Base-by-base conservation (phyloP, 2,113 vertebrate genomes). In the Gulo gulo region DNA sequence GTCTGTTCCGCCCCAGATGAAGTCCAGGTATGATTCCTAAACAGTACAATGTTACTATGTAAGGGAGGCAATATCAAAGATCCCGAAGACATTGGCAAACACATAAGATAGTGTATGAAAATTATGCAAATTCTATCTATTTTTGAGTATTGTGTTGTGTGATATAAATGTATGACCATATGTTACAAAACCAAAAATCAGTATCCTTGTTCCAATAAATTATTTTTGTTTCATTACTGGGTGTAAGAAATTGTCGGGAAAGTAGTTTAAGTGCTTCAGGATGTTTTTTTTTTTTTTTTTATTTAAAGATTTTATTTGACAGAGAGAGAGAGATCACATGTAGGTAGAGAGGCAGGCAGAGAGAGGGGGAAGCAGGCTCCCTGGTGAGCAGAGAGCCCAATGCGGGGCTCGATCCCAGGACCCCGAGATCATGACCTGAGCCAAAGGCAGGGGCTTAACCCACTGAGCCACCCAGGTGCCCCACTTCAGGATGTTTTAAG, bases 111-210 rank as follows among this genome's bases (percentile, higher is more conserved):
- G 1, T 45, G 45, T 88, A 45, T 90, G 71, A 45, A 97, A 96
- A 92, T 94, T 96, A 76, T 84, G 5, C 39, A 96, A 95, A 26
- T 95, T 97, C 57, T 57, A 57, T 84, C 47, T 96, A 88, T 94
- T 97, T 94, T 97, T 92, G 97, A 97, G 45, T 92, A 73, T 95
- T 92, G 36, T 92, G 81, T 95, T 92, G 34, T 83, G 55, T 87
- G 47, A 69, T 87, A 83, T 92, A 94, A 97, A 85, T 90, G 26
- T 69, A 89, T 90, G 79, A 84, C 82, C 94, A 93, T 90, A 96
- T 96, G 82, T 80, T 96, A 45, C 24, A 94, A 94, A 97, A 91
- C 47, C 73, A 76, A 95, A 95, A 96, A 90, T 94, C 67, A 65
- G 84, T 81, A 76, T 34, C 31, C 29, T n/a, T 52, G 15, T 95